A percentile compares a stretch with the other conserved stretches of the same genome.
These are phyloP conservation scores for Saccostrea cuccullata DNA, from an alignment of 1,140 invertebrate species.

Conservation along the genomic window DNA sequence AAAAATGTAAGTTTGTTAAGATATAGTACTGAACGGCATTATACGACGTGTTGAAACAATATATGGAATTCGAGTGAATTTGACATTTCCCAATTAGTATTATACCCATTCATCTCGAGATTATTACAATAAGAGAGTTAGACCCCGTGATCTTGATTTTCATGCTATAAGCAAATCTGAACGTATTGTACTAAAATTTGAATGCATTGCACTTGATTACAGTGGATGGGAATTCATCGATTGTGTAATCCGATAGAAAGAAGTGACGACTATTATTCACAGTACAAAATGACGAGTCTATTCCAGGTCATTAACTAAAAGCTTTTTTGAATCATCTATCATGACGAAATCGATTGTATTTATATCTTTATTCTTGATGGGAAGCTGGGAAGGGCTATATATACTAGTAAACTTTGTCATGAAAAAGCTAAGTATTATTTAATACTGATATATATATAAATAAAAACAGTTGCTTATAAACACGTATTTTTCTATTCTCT, in stretches of 20 bases:
- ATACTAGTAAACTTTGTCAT: no score
- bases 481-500: no score
- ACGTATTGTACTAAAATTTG: neutral
- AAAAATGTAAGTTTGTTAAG: neutral
- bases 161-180: neutral
- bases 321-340: constrained; percentile 37
- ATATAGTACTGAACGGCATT: neutral
- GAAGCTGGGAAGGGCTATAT: neutral
- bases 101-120: neutral
- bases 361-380: constrained; percentile 12
- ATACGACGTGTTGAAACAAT: neutral
- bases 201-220: constrained; percentile 20
- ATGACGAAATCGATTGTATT: constrained; percentile 25
- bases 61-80: neutral
- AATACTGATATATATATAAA: no score
- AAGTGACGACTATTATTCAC: constrained; percentile 29
- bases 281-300: constrained; percentile 4
- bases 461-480: no score
- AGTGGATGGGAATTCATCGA: neutral
- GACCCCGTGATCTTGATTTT: neutral
- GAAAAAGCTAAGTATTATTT: no score
- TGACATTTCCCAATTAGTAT: neutral
- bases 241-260: constrained; percentile 28
- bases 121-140: neutral
- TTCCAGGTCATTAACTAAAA: constrained; percentile 24